Conservation (phyloP, 2,113 vertebrate genomes). For the Uropsilus gracilis region DNA sequence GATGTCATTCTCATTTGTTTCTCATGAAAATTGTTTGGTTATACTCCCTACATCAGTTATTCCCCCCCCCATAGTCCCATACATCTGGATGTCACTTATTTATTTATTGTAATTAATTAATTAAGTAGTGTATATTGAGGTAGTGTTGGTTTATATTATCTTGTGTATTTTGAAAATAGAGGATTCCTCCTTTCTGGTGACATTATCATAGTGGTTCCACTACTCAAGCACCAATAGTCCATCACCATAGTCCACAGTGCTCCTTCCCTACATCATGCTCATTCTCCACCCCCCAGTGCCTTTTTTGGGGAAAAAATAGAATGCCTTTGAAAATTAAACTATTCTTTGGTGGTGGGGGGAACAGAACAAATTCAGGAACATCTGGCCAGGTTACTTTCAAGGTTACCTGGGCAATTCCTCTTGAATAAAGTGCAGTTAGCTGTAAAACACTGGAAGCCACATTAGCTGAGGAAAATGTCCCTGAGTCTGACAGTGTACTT, state of each 20-base stretch:
- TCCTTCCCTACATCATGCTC: too few relatives aligned
- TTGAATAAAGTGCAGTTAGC: not conserved
- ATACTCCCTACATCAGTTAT: not conserved
- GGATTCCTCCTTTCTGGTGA: too few relatives aligned
- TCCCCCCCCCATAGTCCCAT: not conserved
- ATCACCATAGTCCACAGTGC: too few relatives aligned
- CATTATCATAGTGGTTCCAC: too few relatives aligned
- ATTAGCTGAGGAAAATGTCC: not conserved
- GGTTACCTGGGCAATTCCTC: constrained; percentile 44
- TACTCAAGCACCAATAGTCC: too few relatives aligned
- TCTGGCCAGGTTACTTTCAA: constrained; percentile 2
- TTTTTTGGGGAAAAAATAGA: too few relatives aligned
- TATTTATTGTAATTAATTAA: too few relatives aligned
- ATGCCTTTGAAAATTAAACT: not conserved
- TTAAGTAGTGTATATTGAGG: too few relatives aligned
- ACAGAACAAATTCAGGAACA: not conserved
- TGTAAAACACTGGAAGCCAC: constrained; percentile 16
- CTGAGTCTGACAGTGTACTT: not conserved
- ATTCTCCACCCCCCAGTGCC: too few relatives aligned
- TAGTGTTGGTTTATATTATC: too few relatives aligned
- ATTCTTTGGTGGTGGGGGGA: not conserved
- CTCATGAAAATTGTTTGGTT: not conserved
- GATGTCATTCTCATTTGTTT: not conserved
- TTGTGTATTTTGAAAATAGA: too few relatives aligned
- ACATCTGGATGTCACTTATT: not conserved